Conservation (phyloP, 1,140 invertebrate genomes). For the Pseudoatta argentina region DNA sequence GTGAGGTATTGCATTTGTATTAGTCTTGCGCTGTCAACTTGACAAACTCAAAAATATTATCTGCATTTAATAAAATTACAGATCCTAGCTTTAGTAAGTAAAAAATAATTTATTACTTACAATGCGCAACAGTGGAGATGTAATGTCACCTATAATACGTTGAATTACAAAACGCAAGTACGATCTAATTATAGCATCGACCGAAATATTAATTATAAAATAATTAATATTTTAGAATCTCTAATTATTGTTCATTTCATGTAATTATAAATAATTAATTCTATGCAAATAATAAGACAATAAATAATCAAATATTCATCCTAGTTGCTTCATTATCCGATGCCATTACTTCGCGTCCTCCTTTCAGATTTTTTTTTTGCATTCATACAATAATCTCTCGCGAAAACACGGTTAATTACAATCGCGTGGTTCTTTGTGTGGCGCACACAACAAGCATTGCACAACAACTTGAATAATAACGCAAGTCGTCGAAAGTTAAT, state of each 20-base stretch:
- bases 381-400: not conserved
- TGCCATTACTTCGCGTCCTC: too few relatives aligned
- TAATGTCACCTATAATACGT: not conserved
- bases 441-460: not conserved
- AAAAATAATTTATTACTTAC: slow-evolving; percentile 1
- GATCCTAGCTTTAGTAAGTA: not conserved
- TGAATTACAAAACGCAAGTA: not conserved
- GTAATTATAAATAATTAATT: slow-evolving; percentile 1
- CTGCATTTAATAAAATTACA: not conserved
- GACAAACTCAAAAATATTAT: not conserved
- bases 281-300: not conserved
- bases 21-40: not conserved
- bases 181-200: not conserved
- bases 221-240: not conserved
- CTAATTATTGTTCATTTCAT: not conserved
- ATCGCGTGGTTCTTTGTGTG: not conserved
- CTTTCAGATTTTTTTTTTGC: not conserved
- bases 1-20: not conserved
- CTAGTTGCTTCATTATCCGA: not conserved
- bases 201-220: too few relatives aligned
- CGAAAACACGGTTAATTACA: slow-evolving; percentile 13
- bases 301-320: not conserved
- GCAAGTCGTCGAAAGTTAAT: not conserved
- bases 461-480: slow-evolving; percentile 16
- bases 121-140: not conserved